Conservation (phyloP, 2,888 invertebrate species). For the Nymphalis urticae region DNA sequence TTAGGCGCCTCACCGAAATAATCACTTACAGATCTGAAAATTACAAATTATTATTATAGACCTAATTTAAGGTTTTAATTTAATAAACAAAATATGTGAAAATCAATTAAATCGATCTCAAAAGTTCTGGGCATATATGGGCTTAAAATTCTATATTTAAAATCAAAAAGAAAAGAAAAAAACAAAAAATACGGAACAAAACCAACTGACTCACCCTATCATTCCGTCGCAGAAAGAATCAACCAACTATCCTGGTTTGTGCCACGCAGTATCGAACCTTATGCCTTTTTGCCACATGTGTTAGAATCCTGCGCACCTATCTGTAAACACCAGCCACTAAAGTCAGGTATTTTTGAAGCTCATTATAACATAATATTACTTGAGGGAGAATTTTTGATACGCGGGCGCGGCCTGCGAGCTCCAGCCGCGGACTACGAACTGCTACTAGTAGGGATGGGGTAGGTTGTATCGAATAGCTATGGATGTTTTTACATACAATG, state of each 20-base stretch:
- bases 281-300: slow-evolving; percentile 76
- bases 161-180: background rate
- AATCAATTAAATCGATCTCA: too few relatives aligned
- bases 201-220: slow-evolving; percentile 66
- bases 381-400: slow-evolving; percentile 32
- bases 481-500: background rate
- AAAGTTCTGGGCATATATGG: too few relatives aligned
- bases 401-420: slow-evolving; percentile 65
- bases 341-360: slow-evolving; percentile 43
- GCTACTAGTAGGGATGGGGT: slow-evolving; percentile 52
- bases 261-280: slow-evolving; percentile 76
- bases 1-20: too few relatives aligned
- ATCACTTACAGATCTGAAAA: too few relatives aligned
- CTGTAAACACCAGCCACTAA: slow-evolving; percentile 41
- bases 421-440: slow-evolving; percentile 61
- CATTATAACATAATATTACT: slow-evolving; percentile 1
- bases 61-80: too few relatives aligned
- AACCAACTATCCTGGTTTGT: slow-evolving; percentile 74
- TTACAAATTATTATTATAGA: too few relatives aligned
- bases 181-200: slow-evolving; percentile 22
- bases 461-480: slow-evolving; percentile 12
- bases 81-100: too few relatives aligned
- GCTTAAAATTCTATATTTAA: too few relatives aligned
- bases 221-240: slow-evolving; percentile 67
- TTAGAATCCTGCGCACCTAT: slow-evolving; percentile 60